Conservation (phyloP, 1,140 invertebrate genomes). For the Achatina immaculata region DNA sequence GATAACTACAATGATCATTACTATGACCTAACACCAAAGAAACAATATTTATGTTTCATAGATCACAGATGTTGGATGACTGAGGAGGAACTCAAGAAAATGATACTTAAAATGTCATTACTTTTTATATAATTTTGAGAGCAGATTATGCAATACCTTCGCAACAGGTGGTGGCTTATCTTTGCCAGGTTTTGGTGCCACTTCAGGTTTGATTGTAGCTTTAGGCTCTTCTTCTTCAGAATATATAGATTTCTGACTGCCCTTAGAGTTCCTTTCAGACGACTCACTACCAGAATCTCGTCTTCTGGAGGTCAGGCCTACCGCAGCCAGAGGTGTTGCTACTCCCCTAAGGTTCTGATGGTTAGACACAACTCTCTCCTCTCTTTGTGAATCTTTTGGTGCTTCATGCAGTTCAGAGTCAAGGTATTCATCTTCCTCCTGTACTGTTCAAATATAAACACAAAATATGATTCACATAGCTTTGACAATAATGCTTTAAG, state of each 20-base stretch:
- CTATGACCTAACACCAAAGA: no score
- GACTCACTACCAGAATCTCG: neutral
- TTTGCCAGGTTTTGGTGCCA: constrained; percentile 43
- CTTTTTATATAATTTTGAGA: no score
- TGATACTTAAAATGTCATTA: no score
- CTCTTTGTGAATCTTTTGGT: constrained; percentile 20
- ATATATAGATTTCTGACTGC: neutral
- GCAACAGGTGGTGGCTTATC: constrained; percentile 29
- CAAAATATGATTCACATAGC: no score
- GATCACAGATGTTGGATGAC: no score
- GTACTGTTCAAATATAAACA: constrained; percentile 5
- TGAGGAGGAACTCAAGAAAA: no score
- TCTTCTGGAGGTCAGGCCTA: neutral
- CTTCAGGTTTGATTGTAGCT: constrained; percentile 39
- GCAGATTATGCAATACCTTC: no score
- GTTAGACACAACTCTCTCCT: constrained; percentile 7
- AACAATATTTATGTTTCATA: no score
- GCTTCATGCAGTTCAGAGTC: constrained; percentile 2
- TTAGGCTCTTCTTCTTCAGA: neutral
- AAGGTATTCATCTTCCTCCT: constrained; percentile 17
- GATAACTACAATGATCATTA: no score
- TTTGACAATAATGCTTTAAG: no score
- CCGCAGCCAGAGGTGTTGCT: constrained; percentile 23
- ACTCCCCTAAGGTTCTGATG: constrained; percentile 6
- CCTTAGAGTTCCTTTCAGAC: neutral